phyloP scores from a whole-genome alignment of 1,140 invertebrate genomes.

The Argopecten irradians region DNA sequence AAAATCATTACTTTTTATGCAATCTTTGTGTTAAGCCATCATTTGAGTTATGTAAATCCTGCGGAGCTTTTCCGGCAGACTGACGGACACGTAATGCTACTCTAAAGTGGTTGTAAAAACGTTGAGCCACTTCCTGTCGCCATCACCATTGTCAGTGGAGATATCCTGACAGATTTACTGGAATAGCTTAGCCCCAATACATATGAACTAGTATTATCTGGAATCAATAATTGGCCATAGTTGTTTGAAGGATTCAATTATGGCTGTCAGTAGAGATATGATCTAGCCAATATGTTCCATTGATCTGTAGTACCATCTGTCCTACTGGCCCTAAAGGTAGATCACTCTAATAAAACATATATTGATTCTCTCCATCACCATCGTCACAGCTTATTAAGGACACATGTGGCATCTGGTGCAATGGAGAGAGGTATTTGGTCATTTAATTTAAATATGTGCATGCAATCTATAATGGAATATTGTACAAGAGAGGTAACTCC shows the following conservation, averaged over 20 bases:
- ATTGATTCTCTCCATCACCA: background rate
- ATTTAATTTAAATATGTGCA: background rate
- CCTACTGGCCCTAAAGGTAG: background rate
- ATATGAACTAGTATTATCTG: background rate
- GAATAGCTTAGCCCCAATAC: background rate
- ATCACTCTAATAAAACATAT: background rate
- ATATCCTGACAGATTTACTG: background rate
- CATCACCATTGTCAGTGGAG: background rate
- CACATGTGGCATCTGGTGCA: background rate
- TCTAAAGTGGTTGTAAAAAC: background rate
- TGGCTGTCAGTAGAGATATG: background rate
- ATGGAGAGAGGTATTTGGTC: background rate
- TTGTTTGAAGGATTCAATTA: slow-evolving; percentile 16
- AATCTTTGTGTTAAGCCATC: background rate
- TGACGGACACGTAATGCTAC: background rate
- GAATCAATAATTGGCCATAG: background rate
- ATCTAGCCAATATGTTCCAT: background rate
- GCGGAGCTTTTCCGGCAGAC: background rate
- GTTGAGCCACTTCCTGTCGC: background rate
- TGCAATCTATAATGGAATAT: background rate
- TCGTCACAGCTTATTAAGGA: background rate
- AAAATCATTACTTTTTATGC: background rate
- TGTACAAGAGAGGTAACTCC: background rate
- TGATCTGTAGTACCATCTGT: background rate
- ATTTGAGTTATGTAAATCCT: background rate